Conservation (phyloP, 2,113 vertebrate genomes). For the Nettapus auritus region DNA sequence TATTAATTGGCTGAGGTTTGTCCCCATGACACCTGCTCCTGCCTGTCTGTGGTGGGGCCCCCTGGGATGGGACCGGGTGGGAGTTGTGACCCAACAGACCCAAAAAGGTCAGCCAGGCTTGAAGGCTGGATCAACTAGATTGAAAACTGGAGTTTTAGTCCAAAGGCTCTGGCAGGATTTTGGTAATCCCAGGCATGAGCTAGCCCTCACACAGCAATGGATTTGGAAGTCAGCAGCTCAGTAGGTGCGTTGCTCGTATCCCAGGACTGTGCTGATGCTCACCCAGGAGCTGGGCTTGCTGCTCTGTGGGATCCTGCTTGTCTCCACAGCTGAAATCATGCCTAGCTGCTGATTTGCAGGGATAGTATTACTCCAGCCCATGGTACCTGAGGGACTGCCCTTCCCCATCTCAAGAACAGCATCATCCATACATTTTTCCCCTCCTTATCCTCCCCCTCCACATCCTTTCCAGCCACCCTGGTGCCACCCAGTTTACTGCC, state of each 20-base stretch:
- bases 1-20: neutral
- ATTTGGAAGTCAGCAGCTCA: neutral
- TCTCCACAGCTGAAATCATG: neutral
- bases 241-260: neutral
- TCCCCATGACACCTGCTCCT: slow-evolving; percentile 21
- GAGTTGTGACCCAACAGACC: neutral
- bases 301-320: neutral
- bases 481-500: neutral
- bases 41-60: neutral
- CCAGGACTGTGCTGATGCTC: neutral
- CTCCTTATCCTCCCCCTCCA: neutral
- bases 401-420: neutral
- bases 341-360: neutral
- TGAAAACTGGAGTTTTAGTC: neutral
- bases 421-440: too few relatives aligned
- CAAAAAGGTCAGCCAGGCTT: neutral
- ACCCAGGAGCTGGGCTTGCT: neutral
- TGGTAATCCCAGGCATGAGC: neutral
- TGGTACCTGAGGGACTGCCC: neutral
- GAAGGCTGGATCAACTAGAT: neutral
- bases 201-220: neutral
- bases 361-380: neutral
- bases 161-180: neutral
- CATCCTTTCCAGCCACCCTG: neutral
- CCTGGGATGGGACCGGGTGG: neutral